phyloP scores from a whole-genome alignment of 2,888 invertebrate species.

The Gymnoscelis rufifasciata region DNA sequence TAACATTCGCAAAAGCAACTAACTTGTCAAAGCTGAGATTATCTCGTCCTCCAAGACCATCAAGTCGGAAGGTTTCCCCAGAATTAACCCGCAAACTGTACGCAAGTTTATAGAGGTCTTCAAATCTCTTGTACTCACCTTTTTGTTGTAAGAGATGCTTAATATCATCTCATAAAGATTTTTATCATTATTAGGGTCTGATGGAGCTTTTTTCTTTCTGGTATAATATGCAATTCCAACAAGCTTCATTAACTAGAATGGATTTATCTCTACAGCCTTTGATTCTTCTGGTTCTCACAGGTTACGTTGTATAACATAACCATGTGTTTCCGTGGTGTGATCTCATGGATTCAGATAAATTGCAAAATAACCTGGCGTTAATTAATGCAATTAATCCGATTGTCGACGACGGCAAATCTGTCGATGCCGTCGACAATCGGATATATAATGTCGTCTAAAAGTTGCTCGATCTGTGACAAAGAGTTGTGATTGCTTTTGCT shows the following conservation, averaged over 20 bases:
- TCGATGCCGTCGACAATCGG: constrained; percentile 8
- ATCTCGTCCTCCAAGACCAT: constrained; percentile 21
- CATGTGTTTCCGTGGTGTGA: no score
- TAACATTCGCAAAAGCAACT: background rate
- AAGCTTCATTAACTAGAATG: no score
- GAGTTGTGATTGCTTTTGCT: constrained; percentile 16
- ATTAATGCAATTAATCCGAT: no score
- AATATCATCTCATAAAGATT: background rate
- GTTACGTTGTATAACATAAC: no score
- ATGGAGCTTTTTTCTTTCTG: background rate
- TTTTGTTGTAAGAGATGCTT: constrained; percentile 9
- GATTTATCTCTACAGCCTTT: no score
- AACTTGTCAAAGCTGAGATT: constrained; percentile 19
- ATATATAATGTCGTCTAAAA: constrained; percentile 10
- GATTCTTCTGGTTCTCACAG: no score
- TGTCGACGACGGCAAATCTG: background rate
- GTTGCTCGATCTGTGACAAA: constrained; percentile 7
- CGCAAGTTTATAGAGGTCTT: constrained; percentile 21
- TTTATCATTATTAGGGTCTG: background rate
- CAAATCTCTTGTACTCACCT: constrained; percentile 21
- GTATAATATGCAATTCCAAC: background rate
- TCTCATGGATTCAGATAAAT: no score
- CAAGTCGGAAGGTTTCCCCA: constrained; percentile 19
- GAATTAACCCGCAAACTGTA: constrained; percentile 16
- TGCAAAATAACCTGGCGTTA: no score